phyloP scores from a whole-genome alignment of 2,113 vertebrate genomes.

The Chaenogobius annularis region DNA sequence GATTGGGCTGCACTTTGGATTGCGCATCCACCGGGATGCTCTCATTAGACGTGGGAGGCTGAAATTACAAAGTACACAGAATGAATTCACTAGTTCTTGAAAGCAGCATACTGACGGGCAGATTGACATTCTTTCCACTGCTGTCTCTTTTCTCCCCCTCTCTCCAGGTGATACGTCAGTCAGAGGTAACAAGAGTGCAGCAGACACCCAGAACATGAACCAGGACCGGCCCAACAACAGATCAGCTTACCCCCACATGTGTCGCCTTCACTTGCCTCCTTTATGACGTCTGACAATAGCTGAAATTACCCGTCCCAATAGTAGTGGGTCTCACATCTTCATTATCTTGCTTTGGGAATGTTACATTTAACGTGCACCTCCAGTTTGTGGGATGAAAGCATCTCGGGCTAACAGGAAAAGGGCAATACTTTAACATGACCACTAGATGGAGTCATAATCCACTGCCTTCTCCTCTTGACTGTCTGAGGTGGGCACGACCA shows the following conservation, averaged over 20 bases:
- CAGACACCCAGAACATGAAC: neutral
- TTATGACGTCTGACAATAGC: neutral
- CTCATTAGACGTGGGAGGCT: constrained; percentile 83
- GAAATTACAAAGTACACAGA: neutral
- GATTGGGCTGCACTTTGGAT: constrained; percentile 75
- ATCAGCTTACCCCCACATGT: neutral
- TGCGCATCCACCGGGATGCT: constrained; percentile 74
- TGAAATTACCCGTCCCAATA: neutral
- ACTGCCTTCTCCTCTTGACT: no score
- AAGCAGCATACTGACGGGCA: neutral
- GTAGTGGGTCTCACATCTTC: neutral
- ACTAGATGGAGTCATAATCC: neutral
- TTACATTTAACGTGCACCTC: no score
- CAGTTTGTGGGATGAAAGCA: no score
- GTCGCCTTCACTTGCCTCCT: neutral
- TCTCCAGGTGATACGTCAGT: neutral
- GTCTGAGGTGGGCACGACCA: no score
- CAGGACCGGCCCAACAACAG: neutral
- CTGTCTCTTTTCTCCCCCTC: neutral
- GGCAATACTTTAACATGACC: neutral
- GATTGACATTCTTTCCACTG: constrained; percentile 1
- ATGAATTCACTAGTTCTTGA: neutral
- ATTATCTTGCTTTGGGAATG: no score
- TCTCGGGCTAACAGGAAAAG: neutral
- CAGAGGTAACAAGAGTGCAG: neutral